Evolutionary conservation across 2,113 vertebrate species (phyloP).

Genomic region (Petrocephalus microphthalmus): DNA sequence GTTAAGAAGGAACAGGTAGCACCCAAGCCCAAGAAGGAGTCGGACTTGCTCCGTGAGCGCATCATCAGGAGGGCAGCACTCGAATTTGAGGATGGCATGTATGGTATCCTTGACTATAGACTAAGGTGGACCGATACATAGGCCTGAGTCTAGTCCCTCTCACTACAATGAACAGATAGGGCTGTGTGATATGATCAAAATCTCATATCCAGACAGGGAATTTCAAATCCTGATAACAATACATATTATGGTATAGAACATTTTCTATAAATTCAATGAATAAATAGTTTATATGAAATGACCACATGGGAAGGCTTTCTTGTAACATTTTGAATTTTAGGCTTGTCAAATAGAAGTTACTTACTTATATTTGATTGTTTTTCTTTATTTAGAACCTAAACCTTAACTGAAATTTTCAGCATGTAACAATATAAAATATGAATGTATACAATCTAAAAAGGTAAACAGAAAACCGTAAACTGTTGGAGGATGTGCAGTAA

Average conservation of each 20-base stretch:
- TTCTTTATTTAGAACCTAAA: neutral
- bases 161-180: neutral
- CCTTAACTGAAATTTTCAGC: neutral
- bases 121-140: neutral
- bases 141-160: neutral
- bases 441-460: neutral
- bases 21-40: conserved; percentile 49
- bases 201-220: neutral
- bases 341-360: neutral
- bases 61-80: conserved; percentile 76
- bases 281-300: neutral
- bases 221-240: neutral
- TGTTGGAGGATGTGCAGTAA: neutral
- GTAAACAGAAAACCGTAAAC: neutral
- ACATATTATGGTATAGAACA: too few relatives aligned
- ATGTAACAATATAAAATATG: neutral
- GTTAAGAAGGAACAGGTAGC: conserved; percentile 54
- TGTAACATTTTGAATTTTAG: neutral
- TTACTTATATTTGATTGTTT: neutral
- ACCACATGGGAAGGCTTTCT: neutral
- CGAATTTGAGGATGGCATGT: conserved; percentile 82
- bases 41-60: conserved; percentile 66
- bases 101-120: conserved; percentile 70
- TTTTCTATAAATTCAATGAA: neutral
- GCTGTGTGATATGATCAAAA: neutral